Evolutionary conservation across 2,888 invertebrate species (phyloP), one percentile per base, ranked within the genome.

Genomic region (Ectemnius cavifrons): DNA sequence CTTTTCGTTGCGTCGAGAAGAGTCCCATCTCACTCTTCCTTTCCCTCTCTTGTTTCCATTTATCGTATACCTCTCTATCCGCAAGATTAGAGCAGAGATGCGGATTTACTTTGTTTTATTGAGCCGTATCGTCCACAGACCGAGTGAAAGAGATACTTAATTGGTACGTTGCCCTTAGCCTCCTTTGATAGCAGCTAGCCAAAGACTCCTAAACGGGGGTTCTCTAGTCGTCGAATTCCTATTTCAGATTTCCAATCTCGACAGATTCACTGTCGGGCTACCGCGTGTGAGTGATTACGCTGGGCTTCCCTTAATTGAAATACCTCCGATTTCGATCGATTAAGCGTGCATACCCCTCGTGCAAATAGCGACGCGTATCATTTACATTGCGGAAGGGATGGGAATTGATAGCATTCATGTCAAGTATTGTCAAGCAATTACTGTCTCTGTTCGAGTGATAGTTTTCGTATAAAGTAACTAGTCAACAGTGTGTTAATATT

Each of bases 61-160:
- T 6, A 16, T 13, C 52, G 37, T 16, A 52, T 72, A 70, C 79
- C 82, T 81, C 71, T 82, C 84, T 83, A 85, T 85, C 83, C 83
- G 76, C 67, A 84, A 89, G 89, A 89, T 89, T 89, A 89, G 83
- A 81, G 81, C 85, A 81, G 37, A 37, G 85, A 87, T 84, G 82
- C 83, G 89, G 87, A 86, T 89, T 88, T 86, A 84, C 82, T 86
- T 89, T 89, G 87, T 85, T 88, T 86, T 86, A 86, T 86, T 83
- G 85, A 80, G 1, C 76, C 77, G 61, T 62, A 64, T 75, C 73
- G 45, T 67, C 63, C 79, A 82, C 78, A 84, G 81, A 79, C 75
- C 70, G 72, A 75, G 83, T 79, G 85, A 86, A 87, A 85, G 85
- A 82, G 84, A 37, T 37, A 84, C 86, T 86, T 87, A 88, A 88